Percentiles rank a stretch among this genome's conserved stretches.
Evolutionary conservation across 2,888 invertebrate species (phyloP).

Genomic region (Nemoura dubitans): DNA sequence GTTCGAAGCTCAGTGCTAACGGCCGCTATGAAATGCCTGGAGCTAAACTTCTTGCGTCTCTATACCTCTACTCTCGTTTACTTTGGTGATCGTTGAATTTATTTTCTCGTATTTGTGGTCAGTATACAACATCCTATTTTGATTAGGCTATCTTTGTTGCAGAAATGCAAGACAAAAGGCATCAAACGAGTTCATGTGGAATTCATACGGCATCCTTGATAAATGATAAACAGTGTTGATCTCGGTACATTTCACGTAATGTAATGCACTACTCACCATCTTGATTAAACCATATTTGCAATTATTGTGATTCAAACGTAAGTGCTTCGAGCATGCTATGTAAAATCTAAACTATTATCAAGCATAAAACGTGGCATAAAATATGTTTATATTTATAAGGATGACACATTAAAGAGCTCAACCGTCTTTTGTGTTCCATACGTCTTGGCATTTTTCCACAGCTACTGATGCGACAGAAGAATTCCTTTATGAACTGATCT

Average conservation of each 20-base stretch:
- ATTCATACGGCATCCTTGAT: not conserved
- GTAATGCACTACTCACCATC: not conserved
- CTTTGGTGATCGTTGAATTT: too few species aligned
- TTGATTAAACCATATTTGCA: not conserved
- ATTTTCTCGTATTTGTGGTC: not conserved
- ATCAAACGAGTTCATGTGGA: not conserved
- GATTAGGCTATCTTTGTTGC: not conserved
- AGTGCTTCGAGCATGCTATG: not conserved
- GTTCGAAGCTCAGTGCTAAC: conserved; percentile 28
- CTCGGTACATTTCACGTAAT: not conserved
- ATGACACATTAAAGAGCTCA: not conserved
- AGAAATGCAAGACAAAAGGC: not conserved
- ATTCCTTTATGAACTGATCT: not conserved
- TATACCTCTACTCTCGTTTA: too few species aligned
- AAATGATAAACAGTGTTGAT: not conserved
- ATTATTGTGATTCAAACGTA: not conserved
- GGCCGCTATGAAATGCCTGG: not conserved
- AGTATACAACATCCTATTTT: not conserved
- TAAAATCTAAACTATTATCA: not conserved
- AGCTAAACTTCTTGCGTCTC: too few species aligned
- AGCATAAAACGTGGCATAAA: not conserved
- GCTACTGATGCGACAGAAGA: not conserved
- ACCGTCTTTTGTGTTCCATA: not conserved
- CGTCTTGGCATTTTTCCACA: not conserved
- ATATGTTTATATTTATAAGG: conserved; percentile 14